Evolutionary conservation across 2,113 vertebrate species (phyloP).

Genomic region (Genyomyrus donnyi): DNA sequence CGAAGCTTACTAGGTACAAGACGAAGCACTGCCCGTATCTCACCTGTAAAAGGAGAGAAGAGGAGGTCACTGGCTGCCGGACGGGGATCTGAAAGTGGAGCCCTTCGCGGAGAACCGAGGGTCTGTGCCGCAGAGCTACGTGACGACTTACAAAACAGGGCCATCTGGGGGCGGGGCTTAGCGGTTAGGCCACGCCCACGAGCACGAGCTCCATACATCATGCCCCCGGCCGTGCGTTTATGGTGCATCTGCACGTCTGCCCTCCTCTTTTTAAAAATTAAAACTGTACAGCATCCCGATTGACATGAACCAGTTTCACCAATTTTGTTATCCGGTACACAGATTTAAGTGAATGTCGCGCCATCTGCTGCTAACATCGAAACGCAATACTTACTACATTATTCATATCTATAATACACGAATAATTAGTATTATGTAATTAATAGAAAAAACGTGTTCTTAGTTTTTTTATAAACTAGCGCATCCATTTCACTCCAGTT

Average conservation of each 20-base stretch:
- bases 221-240: not conserved
- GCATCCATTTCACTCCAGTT: not conserved
- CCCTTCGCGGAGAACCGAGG: slow-evolving; percentile 26
- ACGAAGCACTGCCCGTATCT: not conserved
- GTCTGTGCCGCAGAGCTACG: slow-evolving; percentile 62
- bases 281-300: not conserved
- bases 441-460: not conserved
- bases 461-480: not conserved
- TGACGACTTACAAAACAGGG: slow-evolving; percentile 53
- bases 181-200: not conserved
- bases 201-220: not conserved
- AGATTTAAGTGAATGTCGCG: not conserved
- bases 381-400: not conserved
- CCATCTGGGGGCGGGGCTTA: slow-evolving; percentile 36
- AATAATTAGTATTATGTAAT: not conserved
- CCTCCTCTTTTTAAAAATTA: not conserved
- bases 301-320: not conserved
- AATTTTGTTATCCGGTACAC: not conserved
- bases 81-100: slow-evolving; percentile 2
- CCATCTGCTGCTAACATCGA: not conserved
- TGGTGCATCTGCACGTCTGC: not conserved
- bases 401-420: not conserved
- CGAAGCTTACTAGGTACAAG: not conserved
- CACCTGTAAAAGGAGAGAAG: not conserved
- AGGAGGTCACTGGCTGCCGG: not conserved